Conservation (phyloP, 2,888 invertebrate genomes). For the Patella depressa region DNA sequence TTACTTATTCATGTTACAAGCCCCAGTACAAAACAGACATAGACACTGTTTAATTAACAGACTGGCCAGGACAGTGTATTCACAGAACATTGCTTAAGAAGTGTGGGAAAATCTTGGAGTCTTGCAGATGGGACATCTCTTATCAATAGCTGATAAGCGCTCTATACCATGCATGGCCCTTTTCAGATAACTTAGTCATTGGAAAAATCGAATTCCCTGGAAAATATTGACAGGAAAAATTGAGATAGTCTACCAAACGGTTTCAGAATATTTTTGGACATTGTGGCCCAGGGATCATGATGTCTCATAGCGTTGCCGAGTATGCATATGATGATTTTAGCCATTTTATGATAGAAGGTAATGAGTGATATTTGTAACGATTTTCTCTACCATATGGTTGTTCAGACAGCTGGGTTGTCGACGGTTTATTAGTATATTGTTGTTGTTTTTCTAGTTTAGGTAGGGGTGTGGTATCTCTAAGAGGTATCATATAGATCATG, state of each 20-base stretch:
- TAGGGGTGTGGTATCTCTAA: too few relatives aligned
- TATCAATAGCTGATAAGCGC: constrained; percentile 39
- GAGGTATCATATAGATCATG: too few relatives aligned
- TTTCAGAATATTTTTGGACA: not conserved
- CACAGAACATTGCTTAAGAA: constrained; percentile 14
- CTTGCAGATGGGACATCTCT: constrained; percentile 36
- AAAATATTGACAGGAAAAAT: constrained; percentile 22
- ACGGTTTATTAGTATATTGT: too few relatives aligned
- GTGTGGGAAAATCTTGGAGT: constrained; percentile 41
- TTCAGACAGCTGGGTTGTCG: constrained; percentile 2
- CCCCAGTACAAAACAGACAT: not conserved
- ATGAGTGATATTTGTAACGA: not conserved
- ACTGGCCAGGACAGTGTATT: not conserved
- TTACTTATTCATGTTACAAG: too few relatives aligned
- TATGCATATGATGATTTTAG: constrained; percentile 19
- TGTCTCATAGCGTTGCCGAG: not conserved
- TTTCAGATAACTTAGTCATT: constrained; percentile 31
- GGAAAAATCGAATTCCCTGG: constrained; percentile 32
- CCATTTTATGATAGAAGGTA: constrained; percentile 21
- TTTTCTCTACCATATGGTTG: not conserved
- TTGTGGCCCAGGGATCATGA: constrained; percentile 7
- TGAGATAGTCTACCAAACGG: too few relatives aligned
- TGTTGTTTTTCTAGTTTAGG: too few relatives aligned
- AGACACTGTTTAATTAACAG: not conserved
- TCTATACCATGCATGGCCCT: constrained; percentile 26